Base-by-base conservation (phyloP, 2,113 vertebrate genomes). In the Pleuronectes platessa region DNA sequence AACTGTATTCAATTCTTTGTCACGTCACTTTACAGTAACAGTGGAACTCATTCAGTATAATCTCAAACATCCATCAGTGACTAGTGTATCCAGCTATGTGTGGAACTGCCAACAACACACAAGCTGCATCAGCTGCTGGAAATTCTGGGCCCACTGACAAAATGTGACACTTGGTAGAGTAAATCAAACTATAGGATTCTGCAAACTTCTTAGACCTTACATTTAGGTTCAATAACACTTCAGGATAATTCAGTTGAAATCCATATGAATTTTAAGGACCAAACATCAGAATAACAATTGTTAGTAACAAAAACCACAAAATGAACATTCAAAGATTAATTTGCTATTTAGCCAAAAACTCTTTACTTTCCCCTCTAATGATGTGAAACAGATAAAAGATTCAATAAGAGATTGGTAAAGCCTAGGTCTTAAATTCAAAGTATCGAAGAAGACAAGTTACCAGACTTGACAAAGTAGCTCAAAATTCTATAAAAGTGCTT, bases 121-220 rank as follows among this genome's bases (percentile, higher is more conserved):
- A 56, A 72, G 73, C 56, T 60, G 53, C 68, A 83, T 88, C 69
- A 88, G 84, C 85, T 88, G 86, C 80, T 79, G 40, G 67, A 45
- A 84, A 82, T 84, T 84, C 79, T 86, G 82, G 75, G 73, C 72
- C 65, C 65, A 55, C 55, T 88, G 80, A 86, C 82, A 88, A 85
- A 76, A 83, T 79, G 45, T 55, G 68, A 77, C 88, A 85, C 71
- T 81, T 80, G 79, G 55, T 61, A 37, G 63, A 66, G 79, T 76
- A 67, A 68, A 70, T 74, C 67, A 82, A 68, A 61, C 47, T 64
- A n/a, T 53, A 53, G 6, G 20, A 54, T 54, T 21, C 20, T 17
- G 51, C 2, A 55, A 4, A 64, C 60, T 62, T 23, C 74, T 59
- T n/a, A 9, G 3, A 42, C 17, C 12, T 2, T 14, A n/a, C 21